Evolutionary conservation across 2,888 invertebrate genomes (phyloP).

Genomic region (Cataglyphis albicans): DNA sequence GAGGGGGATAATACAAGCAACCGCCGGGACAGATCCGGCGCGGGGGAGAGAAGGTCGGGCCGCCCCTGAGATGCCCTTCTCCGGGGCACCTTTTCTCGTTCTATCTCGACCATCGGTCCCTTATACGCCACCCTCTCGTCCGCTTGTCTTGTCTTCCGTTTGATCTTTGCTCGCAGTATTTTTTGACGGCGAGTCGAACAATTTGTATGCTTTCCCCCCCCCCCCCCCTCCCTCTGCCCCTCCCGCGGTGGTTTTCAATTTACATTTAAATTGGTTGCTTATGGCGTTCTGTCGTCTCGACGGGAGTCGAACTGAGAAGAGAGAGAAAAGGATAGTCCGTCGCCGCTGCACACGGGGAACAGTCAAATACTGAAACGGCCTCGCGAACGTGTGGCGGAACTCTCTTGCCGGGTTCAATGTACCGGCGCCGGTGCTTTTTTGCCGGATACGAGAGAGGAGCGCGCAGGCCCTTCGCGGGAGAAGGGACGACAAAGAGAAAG

Average conservation of each 20-base stretch:
- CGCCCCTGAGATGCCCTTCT: slow-evolving; percentile 30
- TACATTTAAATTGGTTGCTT: slow-evolving; percentile 86
- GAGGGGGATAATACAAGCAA: slow-evolving; percentile 11
- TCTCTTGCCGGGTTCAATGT: slow-evolving; percentile 81
- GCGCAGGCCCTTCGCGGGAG: slow-evolving; percentile 18
- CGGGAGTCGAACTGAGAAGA: slow-evolving; percentile 82
- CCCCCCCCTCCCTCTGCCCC: background rate
- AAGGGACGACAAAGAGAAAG: background rate
- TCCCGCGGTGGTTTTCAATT: slow-evolving; percentile 85
- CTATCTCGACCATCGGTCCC: slow-evolving; percentile 63
- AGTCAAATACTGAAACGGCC: slow-evolving; percentile 84
- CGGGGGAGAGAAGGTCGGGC: slow-evolving; percentile 1
- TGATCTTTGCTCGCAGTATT: slow-evolving; percentile 86
- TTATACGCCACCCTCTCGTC: slow-evolving; percentile 72
- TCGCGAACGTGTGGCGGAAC: slow-evolving; percentile 77
- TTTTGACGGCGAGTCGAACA: slow-evolving; percentile 86
- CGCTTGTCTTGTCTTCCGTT: slow-evolving; percentile 83
- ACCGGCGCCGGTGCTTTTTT: slow-evolving; percentile 76
- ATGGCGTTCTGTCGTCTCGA: slow-evolving; percentile 84
- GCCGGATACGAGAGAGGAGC: slow-evolving; percentile 54
- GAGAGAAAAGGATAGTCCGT: slow-evolving; percentile 47
- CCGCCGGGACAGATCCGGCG: background rate
- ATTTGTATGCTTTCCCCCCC: slow-evolving; percentile 82
- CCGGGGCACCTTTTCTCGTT: slow-evolving; percentile 60
- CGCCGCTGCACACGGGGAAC: slow-evolving; percentile 74